A percentile compares a stretch with the other conserved stretches of the same genome.
phyloP scores from a whole-genome alignment of 2,797 vertebrate species.

The Cynopterus sphinx region DNA sequence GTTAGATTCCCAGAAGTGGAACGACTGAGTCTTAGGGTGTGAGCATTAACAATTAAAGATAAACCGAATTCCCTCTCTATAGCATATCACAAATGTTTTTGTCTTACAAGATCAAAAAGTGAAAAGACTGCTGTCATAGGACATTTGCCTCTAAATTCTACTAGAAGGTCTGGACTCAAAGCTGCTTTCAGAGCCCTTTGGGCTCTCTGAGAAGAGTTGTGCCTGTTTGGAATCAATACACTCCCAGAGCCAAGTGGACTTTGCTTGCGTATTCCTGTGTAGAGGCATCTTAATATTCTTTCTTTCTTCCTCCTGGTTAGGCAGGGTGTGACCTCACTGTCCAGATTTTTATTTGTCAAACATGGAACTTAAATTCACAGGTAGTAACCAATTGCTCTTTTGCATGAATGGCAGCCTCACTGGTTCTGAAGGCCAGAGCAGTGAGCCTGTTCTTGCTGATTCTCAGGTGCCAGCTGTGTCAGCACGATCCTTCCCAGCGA shows the following conservation, averaged over 20 bases:
- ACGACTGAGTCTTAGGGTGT: neutral
- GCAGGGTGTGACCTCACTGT: neutral
- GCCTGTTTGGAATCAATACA: neutral
- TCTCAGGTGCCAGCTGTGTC: neutral
- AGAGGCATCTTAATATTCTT: neutral
- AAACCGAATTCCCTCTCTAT: neutral
- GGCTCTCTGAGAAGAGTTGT: neutral
- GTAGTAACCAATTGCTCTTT: neutral
- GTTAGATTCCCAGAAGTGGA: neutral
- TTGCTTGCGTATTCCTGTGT: neutral
- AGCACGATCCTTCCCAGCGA: neutral
- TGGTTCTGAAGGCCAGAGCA: neutral
- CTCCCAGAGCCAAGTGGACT: neutral
- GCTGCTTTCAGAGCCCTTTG: neutral
- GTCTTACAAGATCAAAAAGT: neutral
- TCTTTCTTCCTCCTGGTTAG: neutral
- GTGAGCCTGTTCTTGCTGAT: neutral
- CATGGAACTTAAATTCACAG: neutral
- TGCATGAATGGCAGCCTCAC: neutral
- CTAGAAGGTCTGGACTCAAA: neutral
- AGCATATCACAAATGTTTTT: neutral
- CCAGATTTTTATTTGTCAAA: neutral
- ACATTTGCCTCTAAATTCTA: neutral
- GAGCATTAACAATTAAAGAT: constrained; percentile 20
- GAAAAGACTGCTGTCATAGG: neutral